Percentiles rank a stretch among this genome's conserved stretches.
These are phyloP conservation scores for Rhopilema esculentum DNA, from an alignment of 30 jellyfish, hydroid and myxozoan species.

Conservation along the genomic window DNA sequence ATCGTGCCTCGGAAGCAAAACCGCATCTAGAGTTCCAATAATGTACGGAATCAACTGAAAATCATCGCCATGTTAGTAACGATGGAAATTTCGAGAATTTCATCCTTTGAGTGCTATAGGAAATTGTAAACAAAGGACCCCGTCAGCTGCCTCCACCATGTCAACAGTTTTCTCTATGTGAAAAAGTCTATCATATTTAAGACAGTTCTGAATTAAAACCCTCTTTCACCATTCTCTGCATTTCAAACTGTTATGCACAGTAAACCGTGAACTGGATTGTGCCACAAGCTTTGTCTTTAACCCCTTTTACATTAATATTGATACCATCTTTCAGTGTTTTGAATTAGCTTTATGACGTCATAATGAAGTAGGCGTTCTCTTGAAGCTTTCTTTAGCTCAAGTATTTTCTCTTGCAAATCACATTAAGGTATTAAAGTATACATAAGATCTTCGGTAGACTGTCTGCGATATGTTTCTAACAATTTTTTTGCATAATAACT, in stretches of 20 bases:
- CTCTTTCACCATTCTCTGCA: constrained; percentile 2
- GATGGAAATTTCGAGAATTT: constrained; percentile 26
- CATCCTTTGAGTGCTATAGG: constrained; percentile 27
- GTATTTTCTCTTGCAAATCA: too few relatives aligned
- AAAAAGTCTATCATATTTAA: constrained; percentile 21
- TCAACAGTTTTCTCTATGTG: constrained; percentile 16
- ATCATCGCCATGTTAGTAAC: constrained; percentile 32
- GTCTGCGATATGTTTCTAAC: too few relatives aligned
- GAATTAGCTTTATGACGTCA: constrained; percentile 54
- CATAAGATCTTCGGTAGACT: too few relatives aligned
- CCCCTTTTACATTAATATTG: constrained; percentile 47
- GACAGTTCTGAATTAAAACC: constrained; percentile 45
- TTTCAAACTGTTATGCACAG: constrained; percentile 34
- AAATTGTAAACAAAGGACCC: constrained; percentile 23
- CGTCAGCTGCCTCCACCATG: constrained; percentile 54
- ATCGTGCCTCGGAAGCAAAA: constrained; percentile 26
- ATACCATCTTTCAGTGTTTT: constrained; percentile 35
- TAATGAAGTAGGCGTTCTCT: constrained; percentile 41
- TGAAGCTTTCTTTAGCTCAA: background rate
- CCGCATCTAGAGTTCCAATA: constrained; percentile 45
- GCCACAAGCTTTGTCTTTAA: constrained; percentile 4
- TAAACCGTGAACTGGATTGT: constrained; percentile 26
- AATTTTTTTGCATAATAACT: too few relatives aligned
- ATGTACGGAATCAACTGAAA: constrained; percentile 18
- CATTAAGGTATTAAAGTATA: too few relatives aligned